These are phyloP conservation scores for Bruchidius siliquastri DNA, from an alignment of 2,888 invertebrate species.

Conservation along the genomic window DNA sequence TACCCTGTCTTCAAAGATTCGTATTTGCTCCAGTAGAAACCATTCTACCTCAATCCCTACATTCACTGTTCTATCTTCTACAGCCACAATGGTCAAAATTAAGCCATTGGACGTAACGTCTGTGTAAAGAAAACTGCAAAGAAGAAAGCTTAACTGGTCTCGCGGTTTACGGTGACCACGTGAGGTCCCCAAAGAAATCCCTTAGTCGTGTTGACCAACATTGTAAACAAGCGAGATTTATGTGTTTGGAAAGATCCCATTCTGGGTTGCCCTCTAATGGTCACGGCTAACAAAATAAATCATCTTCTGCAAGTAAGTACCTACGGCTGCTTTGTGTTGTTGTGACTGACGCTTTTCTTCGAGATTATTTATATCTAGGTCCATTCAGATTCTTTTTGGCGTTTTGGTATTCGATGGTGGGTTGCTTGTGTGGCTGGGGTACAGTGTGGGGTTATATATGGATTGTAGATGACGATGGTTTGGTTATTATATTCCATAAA, in stretches of 20 bases:
- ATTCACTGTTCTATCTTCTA: background rate
- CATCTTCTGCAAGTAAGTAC: conserved; percentile 9
- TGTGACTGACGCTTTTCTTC: conserved; percentile 5
- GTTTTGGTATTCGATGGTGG: background rate
- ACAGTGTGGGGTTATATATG: background rate
- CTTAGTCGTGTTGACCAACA: conserved; percentile 20
- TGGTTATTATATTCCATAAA: background rate
- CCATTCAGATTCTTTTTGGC: background rate
- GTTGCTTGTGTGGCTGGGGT: background rate
- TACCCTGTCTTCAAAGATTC: too few relatives aligned
- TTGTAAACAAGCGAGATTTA: conserved; percentile 26
- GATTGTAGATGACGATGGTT: background rate
- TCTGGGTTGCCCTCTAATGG: conserved; percentile 15
- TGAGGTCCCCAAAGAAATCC: conserved; percentile 25
- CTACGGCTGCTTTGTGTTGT: background rate
- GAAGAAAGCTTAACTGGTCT: conserved; percentile 9
- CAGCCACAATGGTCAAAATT: background rate
- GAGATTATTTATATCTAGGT: conserved; percentile 4
- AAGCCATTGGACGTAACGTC: background rate
- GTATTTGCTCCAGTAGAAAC: too few relatives aligned
- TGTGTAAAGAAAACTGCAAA: conserved; percentile 7
- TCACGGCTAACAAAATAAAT: conserved; percentile 13
- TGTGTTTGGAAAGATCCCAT: conserved; percentile 21
- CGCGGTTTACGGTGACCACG: conserved; percentile 26
- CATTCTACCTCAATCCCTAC: background rate